Conservation (phyloP, 2,888 invertebrate species). For the Diloba caeruleocephala region DNA sequence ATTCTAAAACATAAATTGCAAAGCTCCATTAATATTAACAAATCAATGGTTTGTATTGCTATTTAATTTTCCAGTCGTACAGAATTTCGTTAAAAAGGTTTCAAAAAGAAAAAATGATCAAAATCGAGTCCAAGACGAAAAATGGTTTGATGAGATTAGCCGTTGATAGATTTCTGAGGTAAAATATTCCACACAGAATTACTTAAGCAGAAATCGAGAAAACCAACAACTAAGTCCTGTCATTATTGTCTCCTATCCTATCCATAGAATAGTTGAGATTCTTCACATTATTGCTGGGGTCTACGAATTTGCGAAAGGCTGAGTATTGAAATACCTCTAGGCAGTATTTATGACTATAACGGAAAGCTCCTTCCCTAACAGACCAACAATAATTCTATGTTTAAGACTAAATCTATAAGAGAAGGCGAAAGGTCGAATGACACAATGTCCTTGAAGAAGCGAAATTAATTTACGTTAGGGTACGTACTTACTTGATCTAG, state of each 20-base stretch:
- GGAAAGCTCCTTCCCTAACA: conserved; percentile 13
- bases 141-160: no score
- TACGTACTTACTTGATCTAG: background rate
- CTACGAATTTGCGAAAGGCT: conserved; percentile 15
- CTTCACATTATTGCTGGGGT: conserved; percentile 18
- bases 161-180: no score
- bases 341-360: conserved; percentile 26
- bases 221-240: no score
- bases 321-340: conserved; percentile 30
- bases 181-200: no score
- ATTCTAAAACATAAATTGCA: no score
- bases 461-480: conserved; percentile 4
- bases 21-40: no score
- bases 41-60: no score
- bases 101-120: no score
- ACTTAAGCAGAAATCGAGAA: no score
- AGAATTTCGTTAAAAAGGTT: no score
- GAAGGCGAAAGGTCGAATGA: conserved; percentile 1
- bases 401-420: conserved; percentile 7
- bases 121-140: no score
- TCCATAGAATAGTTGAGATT: conserved; percentile 26
- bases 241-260: background rate
- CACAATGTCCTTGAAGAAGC: conserved; percentile 14
- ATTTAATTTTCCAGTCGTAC: no score
- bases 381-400: conserved; percentile 9